A percentile compares a stretch with the other conserved stretches of the same genome.
These are phyloP conservation scores for Oscheius sp. DNA, from an alignment of 1,140 invertebrate genomes.

Conservation along the genomic window DNA sequence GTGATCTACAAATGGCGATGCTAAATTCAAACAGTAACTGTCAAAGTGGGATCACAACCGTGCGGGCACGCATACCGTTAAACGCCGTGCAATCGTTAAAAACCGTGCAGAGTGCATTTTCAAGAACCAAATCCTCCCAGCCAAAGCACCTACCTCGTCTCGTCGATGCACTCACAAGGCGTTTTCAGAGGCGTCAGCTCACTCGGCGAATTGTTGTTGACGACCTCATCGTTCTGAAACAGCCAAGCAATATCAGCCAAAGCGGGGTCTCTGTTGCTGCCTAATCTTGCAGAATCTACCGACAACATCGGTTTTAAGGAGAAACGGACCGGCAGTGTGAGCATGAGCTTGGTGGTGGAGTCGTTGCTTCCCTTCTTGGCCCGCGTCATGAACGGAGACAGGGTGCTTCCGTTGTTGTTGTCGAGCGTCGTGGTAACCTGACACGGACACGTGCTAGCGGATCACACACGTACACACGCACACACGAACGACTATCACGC, in stretches of 20 bases:
- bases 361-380: conserved; percentile 32
- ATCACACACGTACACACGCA: neutral
- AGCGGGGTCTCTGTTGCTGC: too few species aligned
- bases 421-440: neutral
- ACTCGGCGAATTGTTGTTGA: conserved; percentile 3
- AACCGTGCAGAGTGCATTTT: neutral
- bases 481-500: neutral
- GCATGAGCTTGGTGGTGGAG: conserved; percentile 31
- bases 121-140: neutral
- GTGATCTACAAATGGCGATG: too few species aligned
- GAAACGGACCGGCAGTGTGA: neutral
- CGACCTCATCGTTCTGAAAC: conserved; percentile 4
- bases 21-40: too few species aligned
- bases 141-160: neutral
- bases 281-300: too few species aligned
- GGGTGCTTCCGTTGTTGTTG: conserved; percentile 9
- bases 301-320: neutral
- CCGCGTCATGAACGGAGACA: conserved; percentile 17
- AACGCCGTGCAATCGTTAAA: too few species aligned
- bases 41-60: too few species aligned
- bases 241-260: neutral
- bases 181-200: neutral
- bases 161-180: conserved; percentile 1
- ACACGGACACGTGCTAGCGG: too few species aligned
- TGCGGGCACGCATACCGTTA: too few species aligned